Percentiles rank a stretch among this genome's conserved stretches.
phyloP scores from a whole-genome alignment of 1,140 invertebrate species.

The Oryctes rhinoceros region DNA sequence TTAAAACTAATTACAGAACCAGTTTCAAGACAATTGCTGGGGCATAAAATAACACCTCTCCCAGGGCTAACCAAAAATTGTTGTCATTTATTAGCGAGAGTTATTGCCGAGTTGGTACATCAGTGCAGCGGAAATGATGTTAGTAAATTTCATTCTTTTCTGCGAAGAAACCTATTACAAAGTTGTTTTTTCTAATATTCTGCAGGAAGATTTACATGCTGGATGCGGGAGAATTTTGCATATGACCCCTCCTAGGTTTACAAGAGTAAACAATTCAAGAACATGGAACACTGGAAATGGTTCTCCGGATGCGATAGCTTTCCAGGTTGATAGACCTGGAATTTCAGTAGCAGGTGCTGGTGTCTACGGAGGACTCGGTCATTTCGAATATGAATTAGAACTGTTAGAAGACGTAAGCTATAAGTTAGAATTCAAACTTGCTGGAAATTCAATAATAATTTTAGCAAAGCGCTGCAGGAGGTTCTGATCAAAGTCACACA shows the following conservation, averaged over 20 bases:
- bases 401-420: conserved; percentile 78
- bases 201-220: conserved; percentile 71
- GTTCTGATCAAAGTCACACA: conserved; percentile 65
- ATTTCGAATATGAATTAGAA: conserved; percentile 92
- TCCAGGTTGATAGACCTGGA: conserved; percentile 87
- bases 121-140: conserved; percentile 74
- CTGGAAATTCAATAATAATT: conserved; percentile 24
- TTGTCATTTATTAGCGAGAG: conserved; percentile 84
- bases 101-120: conserved; percentile 88
- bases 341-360: conserved; percentile 88
- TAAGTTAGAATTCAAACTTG: conserved; percentile 45
- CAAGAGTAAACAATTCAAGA: conserved; percentile 84
- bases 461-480: conserved; percentile 57
- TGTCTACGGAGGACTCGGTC: conserved; percentile 87
- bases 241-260: conserved; percentile 89
- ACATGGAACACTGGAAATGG: conserved; percentile 98
- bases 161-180: conserved; percentile 20
- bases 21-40: conserved; percentile 68
- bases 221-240: conserved; percentile 76
- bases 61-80: conserved; percentile 80
- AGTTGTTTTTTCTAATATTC: conserved; percentile 43
- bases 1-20: conserved; percentile 84
- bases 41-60: conserved; percentile 67
- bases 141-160: conserved; percentile 41
- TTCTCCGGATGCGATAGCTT: conserved; percentile 95